Conservation (phyloP, 1,140 invertebrate genomes). For the Calliphora vicina region DNA sequence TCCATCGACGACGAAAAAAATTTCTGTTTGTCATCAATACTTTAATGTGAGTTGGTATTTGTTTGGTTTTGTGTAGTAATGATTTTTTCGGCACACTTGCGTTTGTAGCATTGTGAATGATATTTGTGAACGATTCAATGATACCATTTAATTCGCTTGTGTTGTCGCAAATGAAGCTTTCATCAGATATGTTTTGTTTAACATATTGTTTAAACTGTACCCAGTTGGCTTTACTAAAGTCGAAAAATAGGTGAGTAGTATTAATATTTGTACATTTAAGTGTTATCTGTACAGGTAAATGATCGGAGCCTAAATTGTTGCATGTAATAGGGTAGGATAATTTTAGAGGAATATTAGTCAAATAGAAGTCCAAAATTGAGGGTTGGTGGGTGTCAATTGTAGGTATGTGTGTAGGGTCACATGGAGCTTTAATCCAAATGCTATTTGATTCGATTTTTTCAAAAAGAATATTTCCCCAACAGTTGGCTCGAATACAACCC, state of each 20-base stretch:
- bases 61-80: background rate
- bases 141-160: background rate
- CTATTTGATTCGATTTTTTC: no score
- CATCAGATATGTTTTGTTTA: background rate
- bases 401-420: background rate
- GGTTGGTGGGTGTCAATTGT: background rate
- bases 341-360: background rate
- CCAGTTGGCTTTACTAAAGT: background rate
- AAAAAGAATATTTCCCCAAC: no score
- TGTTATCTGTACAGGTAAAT: background rate
- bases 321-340: background rate
- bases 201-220: background rate
- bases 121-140: background rate
- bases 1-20: no score
- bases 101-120: background rate
- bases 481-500: background rate
- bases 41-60: background rate
- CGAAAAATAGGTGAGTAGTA: background rate
- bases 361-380: background rate
- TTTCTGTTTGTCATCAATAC: background rate
- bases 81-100: background rate
- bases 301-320: background rate
- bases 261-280: background rate
- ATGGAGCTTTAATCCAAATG: no score
- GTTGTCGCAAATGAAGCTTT: background rate